phyloP scores from a whole-genome alignment of 2,113 vertebrate genomes.

The Picathartes gymnocephalus region DNA sequence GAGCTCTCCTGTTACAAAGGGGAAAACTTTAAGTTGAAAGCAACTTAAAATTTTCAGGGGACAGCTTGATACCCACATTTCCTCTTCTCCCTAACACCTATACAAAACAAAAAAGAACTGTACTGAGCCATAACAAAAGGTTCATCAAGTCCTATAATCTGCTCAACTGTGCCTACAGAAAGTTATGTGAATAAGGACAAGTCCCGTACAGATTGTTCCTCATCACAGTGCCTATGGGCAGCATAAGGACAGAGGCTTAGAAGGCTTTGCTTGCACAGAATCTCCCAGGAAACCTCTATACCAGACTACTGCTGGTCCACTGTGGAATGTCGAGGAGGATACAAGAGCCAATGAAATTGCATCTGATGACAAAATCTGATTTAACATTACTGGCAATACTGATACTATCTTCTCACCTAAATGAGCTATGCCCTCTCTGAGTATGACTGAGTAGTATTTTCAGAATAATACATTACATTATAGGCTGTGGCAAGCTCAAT shows the following conservation, averaged over 20 bases:
- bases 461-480: neutral
- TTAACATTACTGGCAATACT: neutral
- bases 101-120: neutral
- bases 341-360: neutral
- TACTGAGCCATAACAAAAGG: neutral
- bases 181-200: neutral
- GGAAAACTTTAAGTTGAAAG: neutral
- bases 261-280: neutral
- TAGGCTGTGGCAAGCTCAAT: neutral
- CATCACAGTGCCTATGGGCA: neutral
- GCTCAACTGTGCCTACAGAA: neutral
- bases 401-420: neutral
- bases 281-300: neutral
- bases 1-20: neutral
- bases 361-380: neutral
- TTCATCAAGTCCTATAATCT: neutral
- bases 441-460: neutral
- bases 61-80: neutral
- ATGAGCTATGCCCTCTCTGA: neutral
- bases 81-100: neutral
- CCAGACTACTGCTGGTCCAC: neutral
- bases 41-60: neutral
- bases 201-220: neutral
- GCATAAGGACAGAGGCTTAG: neutral
- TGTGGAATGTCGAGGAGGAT: neutral